Evolutionary conservation across 2,113 vertebrate species (phyloP).

Genomic region (Stegostoma tigrinum): DNA sequence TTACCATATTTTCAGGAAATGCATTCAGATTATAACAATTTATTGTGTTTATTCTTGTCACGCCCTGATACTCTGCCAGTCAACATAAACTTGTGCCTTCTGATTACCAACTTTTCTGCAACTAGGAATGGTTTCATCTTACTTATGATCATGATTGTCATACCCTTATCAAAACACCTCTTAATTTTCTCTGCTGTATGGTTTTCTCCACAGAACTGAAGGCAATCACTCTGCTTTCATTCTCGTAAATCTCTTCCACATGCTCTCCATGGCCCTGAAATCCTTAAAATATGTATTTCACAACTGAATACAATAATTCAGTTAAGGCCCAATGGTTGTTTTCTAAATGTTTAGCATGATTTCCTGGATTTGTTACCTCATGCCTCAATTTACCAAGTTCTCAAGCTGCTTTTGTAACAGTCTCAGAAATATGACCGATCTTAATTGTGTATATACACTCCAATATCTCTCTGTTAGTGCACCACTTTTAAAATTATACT

Average conservation of each 20-base stretch:
- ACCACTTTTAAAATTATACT: too few relatives aligned
- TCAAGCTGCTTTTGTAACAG: too few relatives aligned
- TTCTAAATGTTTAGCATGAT: not conserved
- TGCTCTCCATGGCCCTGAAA: not conserved
- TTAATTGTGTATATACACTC: too few relatives aligned
- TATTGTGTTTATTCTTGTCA: not conserved
- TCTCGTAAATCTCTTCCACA: not conserved
- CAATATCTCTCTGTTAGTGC: too few relatives aligned
- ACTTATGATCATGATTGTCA: not conserved
- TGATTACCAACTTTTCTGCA: not conserved
- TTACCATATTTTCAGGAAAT: too few relatives aligned
- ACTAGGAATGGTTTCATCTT: not conserved
- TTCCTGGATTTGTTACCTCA: too few relatives aligned
- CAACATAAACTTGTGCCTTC: not conserved
- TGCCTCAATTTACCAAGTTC: too few relatives aligned
- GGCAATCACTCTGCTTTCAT: not conserved
- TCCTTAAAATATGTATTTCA: not conserved
- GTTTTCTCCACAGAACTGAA: not conserved
- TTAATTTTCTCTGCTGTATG: not conserved
- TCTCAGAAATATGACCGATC: too few relatives aligned
- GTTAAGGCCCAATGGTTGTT: not conserved
- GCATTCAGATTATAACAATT: not conserved
- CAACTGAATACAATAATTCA: not conserved
- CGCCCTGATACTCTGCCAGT: not conserved
- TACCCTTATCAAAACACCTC: not conserved